phyloP scores from a whole-genome alignment of 30 jellyfish, hydroid and myxozoan species.

The Aurelia aurita complex sp. Pacific region DNA sequence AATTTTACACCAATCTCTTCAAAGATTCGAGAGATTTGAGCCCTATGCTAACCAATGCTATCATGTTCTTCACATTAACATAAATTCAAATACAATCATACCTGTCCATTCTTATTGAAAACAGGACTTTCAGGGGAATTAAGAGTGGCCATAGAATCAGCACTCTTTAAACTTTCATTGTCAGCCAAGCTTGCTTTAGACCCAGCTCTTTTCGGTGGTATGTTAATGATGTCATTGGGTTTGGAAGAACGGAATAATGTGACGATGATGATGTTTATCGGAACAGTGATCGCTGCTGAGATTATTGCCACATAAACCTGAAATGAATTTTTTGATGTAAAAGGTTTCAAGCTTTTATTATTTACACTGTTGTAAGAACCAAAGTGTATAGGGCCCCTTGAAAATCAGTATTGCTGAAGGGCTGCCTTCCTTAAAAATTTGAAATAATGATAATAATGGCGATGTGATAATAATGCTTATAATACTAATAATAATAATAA shows the following conservation, averaged over 20 bases:
- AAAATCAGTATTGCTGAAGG: no score
- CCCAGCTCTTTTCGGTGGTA: conserved; percentile 33
- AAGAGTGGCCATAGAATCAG: conserved; percentile 39
- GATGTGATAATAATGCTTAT: no score
- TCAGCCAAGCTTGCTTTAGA: conserved; percentile 69
- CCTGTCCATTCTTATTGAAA: conserved; percentile 50
- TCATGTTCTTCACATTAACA: no score
- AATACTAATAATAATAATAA: no score
- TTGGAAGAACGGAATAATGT: conserved; percentile 78
- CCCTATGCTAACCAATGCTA: no score
- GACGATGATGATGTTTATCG: conserved; percentile 82
- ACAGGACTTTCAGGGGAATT: conserved; percentile 54
- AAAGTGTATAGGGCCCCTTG: no score
- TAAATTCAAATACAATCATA: background rate
- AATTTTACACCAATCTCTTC: no score
- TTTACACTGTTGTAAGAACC: no score
- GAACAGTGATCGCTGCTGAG: conserved; percentile 84
- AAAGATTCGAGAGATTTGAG: no score
- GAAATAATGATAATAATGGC: no score
- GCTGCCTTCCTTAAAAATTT: no score
- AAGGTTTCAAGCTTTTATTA: no score
- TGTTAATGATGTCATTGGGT: conserved; percentile 46
- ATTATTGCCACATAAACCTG: conserved; percentile 86
- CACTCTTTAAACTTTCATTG: conserved; percentile 51
- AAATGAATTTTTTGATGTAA: background rate